phyloP scores from a whole-genome alignment of 2,113 vertebrate genomes.

The Sakesphorus luctuosus region DNA sequence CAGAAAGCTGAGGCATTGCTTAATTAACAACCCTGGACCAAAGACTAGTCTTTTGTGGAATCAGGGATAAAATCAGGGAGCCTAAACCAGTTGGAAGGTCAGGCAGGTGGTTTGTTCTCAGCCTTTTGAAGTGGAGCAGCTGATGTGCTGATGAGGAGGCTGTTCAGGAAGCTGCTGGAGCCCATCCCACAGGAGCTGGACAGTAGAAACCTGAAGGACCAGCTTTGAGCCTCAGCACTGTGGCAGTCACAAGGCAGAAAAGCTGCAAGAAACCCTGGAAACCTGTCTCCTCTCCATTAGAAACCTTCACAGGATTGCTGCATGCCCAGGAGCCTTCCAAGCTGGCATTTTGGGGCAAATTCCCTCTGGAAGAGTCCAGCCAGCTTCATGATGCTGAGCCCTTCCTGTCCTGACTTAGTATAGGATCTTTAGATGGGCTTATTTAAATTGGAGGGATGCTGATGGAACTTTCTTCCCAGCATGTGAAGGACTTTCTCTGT shows the following conservation, averaged over 20 bases:
- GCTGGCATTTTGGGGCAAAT: not conserved
- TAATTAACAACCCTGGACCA: not conserved
- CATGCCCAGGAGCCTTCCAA: not conserved
- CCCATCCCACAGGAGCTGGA: not conserved
- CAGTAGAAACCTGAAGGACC: not conserved
- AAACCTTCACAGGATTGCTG: not conserved
- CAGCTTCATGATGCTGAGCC: not conserved
- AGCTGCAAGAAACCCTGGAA: not conserved
- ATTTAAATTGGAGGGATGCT: constrained; percentile 12
- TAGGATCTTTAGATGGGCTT: not conserved
- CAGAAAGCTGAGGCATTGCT: not conserved
- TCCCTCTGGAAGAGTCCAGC: not conserved
- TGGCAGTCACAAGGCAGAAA: not conserved
- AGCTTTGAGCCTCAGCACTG: not conserved
- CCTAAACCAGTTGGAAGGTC: not conserved
- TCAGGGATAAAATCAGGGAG: not conserved
- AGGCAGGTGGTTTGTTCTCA: not conserved
- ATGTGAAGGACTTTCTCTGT: constrained; percentile 28
- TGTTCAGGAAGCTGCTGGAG: not conserved
- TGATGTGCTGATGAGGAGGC: not conserved
- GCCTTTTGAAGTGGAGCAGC: not conserved
- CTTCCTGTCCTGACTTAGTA: not conserved
- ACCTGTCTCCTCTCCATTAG: not conserved
- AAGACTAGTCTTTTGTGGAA: not conserved
- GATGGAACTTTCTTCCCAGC: not conserved